Base-by-base conservation (phyloP, 2,113 vertebrate genomes). In the Microtus pennsylvanicus region DNA sequence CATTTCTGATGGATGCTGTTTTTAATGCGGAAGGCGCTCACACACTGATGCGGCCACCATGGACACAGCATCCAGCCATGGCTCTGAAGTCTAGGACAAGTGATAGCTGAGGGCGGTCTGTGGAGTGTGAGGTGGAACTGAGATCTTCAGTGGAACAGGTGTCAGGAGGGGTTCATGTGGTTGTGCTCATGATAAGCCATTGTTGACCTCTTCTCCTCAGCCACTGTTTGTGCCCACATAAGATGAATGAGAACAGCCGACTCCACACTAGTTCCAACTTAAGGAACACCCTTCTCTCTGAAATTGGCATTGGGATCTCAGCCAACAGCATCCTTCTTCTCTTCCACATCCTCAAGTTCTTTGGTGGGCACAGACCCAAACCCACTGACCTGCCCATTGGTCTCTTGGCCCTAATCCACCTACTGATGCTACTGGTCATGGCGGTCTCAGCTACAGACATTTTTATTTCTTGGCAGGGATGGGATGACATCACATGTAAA, bases 401-500 rank as follows among this genome's bases (percentile, higher is more conserved):
- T 38, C 93, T 72, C 12, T 7, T 93, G 69, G 72, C 81, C 1
- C 21, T 96, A 1, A 76, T 76, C 9, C 80, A 90, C 35, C 28
- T 0, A 9, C 35, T 76, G 14, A 50, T 77, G 86, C 42, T 87
- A 3, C 0, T 70, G 14, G 12, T 50, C 0, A 0, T 17, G 30
- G 52, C 4, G 1, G 21, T 91, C 17, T 38, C 74, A 21, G 17
- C 45, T 28, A 75, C 28, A 10, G 45, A 55, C 28, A 52, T 22
- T 38, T 78, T 85, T 8, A 70, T 8, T 65, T 85, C 55, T 55
- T 26, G 28, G 50, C 30, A 0, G 6, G n/a, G 50, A 38, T 67
- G 85, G 83, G n/a, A 58, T n/a, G 85, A 58, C n/a, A 9, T 45
- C 74, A 88, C 5, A 5, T 93, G 92, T 80, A 88, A 93, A 78